Base-by-base conservation (phyloP, 2,113 vertebrate genomes). In the Plectropomus leopardus region DNA sequence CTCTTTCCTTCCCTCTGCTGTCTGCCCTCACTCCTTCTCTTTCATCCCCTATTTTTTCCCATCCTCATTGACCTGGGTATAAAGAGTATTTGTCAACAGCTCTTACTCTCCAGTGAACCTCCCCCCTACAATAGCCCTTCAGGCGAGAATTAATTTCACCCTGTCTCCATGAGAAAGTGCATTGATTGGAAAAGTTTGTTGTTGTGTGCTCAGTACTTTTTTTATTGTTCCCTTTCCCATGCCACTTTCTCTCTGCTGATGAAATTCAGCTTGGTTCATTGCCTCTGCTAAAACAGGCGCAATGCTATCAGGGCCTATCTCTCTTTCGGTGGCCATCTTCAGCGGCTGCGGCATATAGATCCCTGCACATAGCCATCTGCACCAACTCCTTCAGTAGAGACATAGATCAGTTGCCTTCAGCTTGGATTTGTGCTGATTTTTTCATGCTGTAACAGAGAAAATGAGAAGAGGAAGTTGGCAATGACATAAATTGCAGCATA, bases 81-180 rank as follows among this genome's bases (percentile, higher is more conserved):
- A 58, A 86, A 83, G 69, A 70, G 72, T 86, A 86, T 91, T 92
- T 89, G 89, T 92, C 90, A 89, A 89, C 85, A 90, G 80, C 90
- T 76, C 86, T 85, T 85, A 65, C 71, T 79, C 91, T 83, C 71
- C 42, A n/a, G 34, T 77, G 74, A 55, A 60, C 67, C 71, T 55
- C 72, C 40, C 36, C 42, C 64, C 58, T 53, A 73, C 74, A 86
- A 70, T 61, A 60, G 80, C 77, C 75, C 88, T 87, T 84, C 70
- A 84, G 67, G 83, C 63, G 4, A 45, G 59, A 84, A 87, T 91
- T 86, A 84, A 89, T 89, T 88, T 87, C 44, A 36, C 61, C 70
- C 78, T 2, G 60, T 88, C 84, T 76, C 55, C 71, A 84, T 82
- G 83, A 89, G 75, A 74, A 78, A 82, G 77, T 44, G 50, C 85